Evolutionary conservation across 2,113 vertebrate genomes (phyloP).

Genomic region (Syngnathoides biaculeatus): DNA sequence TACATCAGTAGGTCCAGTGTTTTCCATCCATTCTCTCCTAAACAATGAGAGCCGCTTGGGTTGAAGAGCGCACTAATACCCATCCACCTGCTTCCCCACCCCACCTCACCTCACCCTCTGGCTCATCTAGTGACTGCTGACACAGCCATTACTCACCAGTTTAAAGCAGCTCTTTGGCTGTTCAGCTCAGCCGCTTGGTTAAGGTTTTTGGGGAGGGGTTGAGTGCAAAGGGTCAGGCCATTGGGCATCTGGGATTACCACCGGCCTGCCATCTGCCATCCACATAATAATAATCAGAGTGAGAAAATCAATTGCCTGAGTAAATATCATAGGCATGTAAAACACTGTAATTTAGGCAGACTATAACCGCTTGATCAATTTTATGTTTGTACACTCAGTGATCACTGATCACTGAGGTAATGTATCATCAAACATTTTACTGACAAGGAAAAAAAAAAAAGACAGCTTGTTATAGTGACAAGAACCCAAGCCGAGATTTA

Average conservation of each 20-base stretch:
- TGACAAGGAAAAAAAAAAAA: neutral
- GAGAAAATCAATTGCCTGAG: constrained; percentile 65
- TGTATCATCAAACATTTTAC: neutral
- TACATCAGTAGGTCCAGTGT: constrained; percentile 19
- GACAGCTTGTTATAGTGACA: neutral
- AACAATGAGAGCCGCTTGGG: constrained; percentile 20
- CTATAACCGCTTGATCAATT: neutral
- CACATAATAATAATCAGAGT: constrained; percentile 52
- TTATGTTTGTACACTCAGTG: neutral
- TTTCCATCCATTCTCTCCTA: constrained; percentile 12
- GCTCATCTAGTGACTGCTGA: constrained; percentile 70
- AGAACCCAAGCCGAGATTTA: too few species aligned
- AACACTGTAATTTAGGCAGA: constrained; percentile 12
- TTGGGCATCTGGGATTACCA: constrained; percentile 62
- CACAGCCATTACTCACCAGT: constrained; percentile 55
- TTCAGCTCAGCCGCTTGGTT: constrained; percentile 36
- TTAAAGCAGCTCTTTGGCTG: constrained; percentile 54
- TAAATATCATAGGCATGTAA: constrained; percentile 54
- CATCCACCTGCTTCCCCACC: neutral
- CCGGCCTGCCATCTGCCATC: constrained; percentile 61
- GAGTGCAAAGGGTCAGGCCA: constrained; percentile 49
- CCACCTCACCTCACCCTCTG: constrained; percentile 10
- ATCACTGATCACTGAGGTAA: neutral
- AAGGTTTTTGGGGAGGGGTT: constrained; percentile 33
- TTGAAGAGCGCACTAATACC: constrained; percentile 34